A percentile compares a stretch with the other conserved stretches of the same genome.
These are phyloP conservation scores for Otocyon megalotis DNA, from an alignment of 2,113 vertebrate species.

Conservation along the genomic window DNA sequence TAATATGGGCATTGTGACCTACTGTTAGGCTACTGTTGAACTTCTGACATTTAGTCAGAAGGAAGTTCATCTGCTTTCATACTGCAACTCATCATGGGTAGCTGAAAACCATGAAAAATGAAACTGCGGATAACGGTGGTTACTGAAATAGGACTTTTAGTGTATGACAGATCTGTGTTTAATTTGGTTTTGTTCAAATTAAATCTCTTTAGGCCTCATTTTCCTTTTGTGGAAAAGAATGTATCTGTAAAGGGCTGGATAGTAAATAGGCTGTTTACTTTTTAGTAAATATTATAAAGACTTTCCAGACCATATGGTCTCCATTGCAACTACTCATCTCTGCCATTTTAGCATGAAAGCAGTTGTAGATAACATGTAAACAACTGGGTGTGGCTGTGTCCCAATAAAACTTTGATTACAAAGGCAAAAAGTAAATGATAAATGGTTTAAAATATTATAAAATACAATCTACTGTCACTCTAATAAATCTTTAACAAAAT, in stretches of 20 bases:
- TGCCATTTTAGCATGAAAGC: background rate
- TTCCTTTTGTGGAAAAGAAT: background rate
- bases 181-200: slow-evolving; percentile 35
- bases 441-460: background rate
- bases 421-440: background rate
- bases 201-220: background rate
- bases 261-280: background rate
- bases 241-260: background rate
- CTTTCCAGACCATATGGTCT: background rate
- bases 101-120: background rate
- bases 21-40: background rate
- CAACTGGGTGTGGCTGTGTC: background rate
- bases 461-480: background rate
- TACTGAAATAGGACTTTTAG: background rate
- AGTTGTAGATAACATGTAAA: background rate
- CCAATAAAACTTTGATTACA: background rate
- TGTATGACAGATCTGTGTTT: background rate
- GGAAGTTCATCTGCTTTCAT: background rate
- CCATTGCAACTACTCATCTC: background rate
- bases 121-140: background rate
- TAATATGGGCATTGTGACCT: background rate
- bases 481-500: background rate
- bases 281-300: background rate
- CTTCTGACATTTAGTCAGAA: background rate
- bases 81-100: background rate